Conservation (phyloP, 2,797 vertebrate genomes). For the Anas flavirostris region DNA sequence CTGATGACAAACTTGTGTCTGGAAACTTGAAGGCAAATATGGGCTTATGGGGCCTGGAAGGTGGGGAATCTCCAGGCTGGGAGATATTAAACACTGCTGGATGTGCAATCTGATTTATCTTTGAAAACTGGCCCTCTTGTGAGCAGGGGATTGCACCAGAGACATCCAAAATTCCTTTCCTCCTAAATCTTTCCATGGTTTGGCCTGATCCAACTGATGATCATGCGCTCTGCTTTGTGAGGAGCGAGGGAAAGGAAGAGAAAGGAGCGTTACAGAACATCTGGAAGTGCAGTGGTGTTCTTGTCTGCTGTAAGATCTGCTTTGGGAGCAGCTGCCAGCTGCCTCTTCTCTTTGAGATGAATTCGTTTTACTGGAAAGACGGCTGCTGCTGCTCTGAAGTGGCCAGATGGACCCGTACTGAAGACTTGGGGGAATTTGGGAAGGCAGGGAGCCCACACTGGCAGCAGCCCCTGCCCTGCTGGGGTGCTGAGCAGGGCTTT, state of each 20-base stretch:
- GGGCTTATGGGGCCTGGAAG: background rate
- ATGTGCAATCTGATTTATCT: background rate
- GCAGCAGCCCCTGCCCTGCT: background rate
- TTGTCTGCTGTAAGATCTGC: background rate
- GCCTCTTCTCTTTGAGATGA: background rate
- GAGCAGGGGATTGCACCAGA: background rate
- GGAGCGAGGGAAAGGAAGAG: background rate
- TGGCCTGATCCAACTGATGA: background rate
- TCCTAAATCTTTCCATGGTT: background rate
- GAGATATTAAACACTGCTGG: background rate
- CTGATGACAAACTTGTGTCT: background rate
- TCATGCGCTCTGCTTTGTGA: background rate
- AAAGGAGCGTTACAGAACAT: background rate
- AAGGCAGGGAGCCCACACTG: background rate
- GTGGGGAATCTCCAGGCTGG: background rate
- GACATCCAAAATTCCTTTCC: background rate
- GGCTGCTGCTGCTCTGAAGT: background rate
- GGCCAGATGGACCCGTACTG: background rate
- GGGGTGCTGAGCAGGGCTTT: background rate
- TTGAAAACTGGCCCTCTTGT: background rate
- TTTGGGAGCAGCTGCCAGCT: constrained; percentile 16
- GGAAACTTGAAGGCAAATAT: background rate
- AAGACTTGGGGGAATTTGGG: background rate
- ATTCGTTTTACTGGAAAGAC: constrained; percentile 27
- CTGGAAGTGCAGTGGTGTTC: background rate